Percentiles rank a stretch among this genome's conserved stretches.
Conservation (phyloP, 2,113 vertebrate genomes). For the Dermatemys mawii region DNA sequence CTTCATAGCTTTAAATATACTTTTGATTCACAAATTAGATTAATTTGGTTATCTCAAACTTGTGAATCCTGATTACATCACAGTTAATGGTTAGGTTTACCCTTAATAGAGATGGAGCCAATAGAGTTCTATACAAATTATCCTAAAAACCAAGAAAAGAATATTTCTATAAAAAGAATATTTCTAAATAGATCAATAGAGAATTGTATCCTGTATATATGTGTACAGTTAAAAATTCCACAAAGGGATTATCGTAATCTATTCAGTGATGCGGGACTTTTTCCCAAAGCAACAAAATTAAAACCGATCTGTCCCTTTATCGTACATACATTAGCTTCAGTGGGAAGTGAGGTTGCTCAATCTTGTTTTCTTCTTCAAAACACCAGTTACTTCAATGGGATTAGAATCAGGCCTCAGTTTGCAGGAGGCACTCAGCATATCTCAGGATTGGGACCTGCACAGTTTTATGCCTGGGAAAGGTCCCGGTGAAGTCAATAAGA, state of each 20-base stretch:
- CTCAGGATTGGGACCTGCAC: neutral
- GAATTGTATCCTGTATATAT: neutral
- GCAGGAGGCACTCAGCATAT: fast-evolving
- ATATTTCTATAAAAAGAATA: neutral
- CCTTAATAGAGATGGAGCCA: neutral
- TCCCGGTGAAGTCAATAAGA: neutral
- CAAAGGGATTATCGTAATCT: neutral
- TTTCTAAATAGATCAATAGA: neutral
- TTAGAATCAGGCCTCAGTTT: neutral
- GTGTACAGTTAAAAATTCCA: fast-evolving
- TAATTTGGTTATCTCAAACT: neutral
- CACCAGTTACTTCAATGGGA: neutral
- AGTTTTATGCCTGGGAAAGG: neutral
- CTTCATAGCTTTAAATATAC: neutral
- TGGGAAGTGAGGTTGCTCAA: neutral
- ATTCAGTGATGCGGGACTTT: neutral
- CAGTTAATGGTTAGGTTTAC: neutral
- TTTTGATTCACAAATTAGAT: neutral
- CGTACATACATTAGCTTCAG: neutral
- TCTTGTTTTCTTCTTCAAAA: neutral
- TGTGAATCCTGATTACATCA: neutral
- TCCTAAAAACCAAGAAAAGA: neutral
- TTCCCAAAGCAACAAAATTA: neutral
- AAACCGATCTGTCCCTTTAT: neutral
- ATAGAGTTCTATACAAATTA: neutral